phyloP scores from a whole-genome alignment of 2,113 vertebrate genomes.

The Neolamprologus modestus region DNA sequence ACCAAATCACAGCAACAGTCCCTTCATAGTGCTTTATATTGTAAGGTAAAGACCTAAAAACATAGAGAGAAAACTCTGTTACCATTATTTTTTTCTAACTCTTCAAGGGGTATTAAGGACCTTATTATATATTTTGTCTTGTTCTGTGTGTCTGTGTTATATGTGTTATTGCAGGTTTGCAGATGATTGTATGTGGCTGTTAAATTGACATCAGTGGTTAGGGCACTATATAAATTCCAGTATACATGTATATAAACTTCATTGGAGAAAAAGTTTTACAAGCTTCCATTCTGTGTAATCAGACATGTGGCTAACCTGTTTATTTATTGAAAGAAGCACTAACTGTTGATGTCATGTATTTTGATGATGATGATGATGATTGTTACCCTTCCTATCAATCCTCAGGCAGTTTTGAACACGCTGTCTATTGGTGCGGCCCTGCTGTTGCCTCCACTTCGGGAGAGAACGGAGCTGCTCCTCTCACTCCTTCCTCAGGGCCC shows the following conservation, averaged over 20 bases:
- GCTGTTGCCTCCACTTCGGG: constrained; percentile 89
- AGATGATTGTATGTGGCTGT: background rate
- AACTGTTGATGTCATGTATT: background rate
- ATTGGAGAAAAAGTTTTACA: background rate
- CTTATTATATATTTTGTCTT: background rate
- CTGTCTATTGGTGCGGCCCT: constrained; percentile 94
- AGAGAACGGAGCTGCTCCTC: constrained; percentile 94
- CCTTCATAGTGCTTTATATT: background rate
- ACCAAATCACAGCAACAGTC: background rate
- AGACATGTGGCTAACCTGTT: background rate
- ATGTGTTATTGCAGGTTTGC: background rate
- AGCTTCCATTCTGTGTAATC: background rate
- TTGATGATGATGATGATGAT: background rate
- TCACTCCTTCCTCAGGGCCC: constrained; percentile 96
- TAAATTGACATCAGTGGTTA: background rate
- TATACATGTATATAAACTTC: background rate
- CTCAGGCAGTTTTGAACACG: constrained; percentile 92
- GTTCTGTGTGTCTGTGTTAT: background rate
- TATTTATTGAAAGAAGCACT: background rate
- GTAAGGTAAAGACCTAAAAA: background rate
- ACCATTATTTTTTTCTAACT: background rate
- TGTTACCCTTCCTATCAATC: background rate
- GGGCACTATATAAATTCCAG: background rate
- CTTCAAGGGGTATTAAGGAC: background rate
- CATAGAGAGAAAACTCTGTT: background rate